Evolutionary conservation across 2,113 vertebrate species (phyloP), one percentile per base, ranked within the genome.

Genomic region (Dendropsophus ebraccatus): DNA sequence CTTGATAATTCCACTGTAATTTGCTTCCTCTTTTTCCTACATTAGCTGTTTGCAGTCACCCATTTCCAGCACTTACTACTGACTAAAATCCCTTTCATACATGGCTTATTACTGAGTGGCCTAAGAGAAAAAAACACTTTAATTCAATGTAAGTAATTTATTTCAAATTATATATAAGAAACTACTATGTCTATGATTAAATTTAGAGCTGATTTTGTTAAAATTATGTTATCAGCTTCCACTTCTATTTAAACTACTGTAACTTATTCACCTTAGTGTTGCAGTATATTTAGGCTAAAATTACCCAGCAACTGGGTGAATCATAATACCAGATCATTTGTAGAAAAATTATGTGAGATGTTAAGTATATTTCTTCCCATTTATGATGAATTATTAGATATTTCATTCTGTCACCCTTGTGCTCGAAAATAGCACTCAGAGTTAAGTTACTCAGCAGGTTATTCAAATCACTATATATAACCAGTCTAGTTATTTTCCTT

Each of bases 121-220:
- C 75, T 56, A 17, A 23, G 50, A 78, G 49, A 35, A 56, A 35
- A 56, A 77, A 78, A 78, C 16, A 19, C 7, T 35, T 78, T 78
- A 32, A 78, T 75, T 75, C 73, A 78, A 78, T 35, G 25, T 52
- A 78, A 78, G 75, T 78, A 56, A 78, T 78, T 78, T 78, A 78
- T 78, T 78, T 30, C 75, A 78, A 78, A 78, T 78, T 78, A 54
- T 78, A 52, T 54, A 23, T 54, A 78, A 78, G 50, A 23, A 78
- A 78, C 56, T 78, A 56, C 75, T 54, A 21, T 78, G 75, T 2
- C 17, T 19, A 56, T 78, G 75, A 78, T 52, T 78, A 78, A 56
- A 78, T 54, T 35, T n/a, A 19, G 28, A 78, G 75, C 6, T 78
- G 75, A 54, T 78, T 78, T 56, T 78, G 45, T 78, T 56, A 78